phyloP scores from a whole-genome alignment of 2,888 invertebrate species.

The Sacculina carcini region DNA sequence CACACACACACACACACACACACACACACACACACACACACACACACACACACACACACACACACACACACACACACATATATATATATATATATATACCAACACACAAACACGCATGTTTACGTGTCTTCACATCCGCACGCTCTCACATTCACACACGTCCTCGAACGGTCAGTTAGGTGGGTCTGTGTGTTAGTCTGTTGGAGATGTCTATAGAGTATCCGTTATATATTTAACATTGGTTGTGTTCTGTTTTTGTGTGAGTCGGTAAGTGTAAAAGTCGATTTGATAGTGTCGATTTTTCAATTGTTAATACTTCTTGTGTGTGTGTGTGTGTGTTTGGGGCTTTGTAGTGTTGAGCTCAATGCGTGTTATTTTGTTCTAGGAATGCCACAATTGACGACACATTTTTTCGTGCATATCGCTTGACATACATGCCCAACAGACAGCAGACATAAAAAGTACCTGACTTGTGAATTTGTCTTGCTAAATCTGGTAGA shows the following conservation, averaged over 20 bases:
- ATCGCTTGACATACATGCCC: no score
- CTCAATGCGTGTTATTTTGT: no score
- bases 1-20: constrained; percentile 1
- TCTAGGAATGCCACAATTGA: no score
- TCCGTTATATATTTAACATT: no score
- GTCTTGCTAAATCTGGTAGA: background rate
- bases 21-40: background rate
- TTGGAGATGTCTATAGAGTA: no score
- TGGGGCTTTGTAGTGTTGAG: no score
- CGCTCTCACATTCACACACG: background rate
- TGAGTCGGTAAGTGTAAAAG: background rate
- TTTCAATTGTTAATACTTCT: background rate
- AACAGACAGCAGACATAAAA: no score
- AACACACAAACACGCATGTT: background rate
- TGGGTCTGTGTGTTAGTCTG: no score
- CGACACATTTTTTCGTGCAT: no score
- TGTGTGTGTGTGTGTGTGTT: constrained; percentile 1
- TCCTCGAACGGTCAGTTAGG: no score
- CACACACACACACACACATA: background rate
- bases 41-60: constrained; percentile 1
- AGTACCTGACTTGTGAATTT: no score
- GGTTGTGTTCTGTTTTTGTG: background rate
- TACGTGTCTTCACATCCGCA: no score
- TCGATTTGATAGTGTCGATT: background rate
- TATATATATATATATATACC: background rate